Percentiles rank a stretch among this genome's conserved stretches.
These are phyloP conservation scores for Tubulanus polymorphus DNA, from an alignment of 2,888 invertebrate genomes.

Conservation along the genomic window DNA sequence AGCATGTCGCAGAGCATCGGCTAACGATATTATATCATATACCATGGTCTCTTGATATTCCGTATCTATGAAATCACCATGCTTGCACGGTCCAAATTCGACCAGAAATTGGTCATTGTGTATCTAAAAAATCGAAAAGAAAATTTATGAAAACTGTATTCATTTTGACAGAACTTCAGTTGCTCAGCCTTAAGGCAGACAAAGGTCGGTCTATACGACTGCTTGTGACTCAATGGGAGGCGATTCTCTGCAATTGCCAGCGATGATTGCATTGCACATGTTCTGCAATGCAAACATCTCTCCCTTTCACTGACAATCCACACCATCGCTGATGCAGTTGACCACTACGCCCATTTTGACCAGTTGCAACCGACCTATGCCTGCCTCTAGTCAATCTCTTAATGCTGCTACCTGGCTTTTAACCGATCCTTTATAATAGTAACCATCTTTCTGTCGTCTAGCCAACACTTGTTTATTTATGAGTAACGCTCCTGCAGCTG, in stretches of 20 bases:
- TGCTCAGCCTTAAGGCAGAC: too few relatives aligned
- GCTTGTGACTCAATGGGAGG: too few relatives aligned
- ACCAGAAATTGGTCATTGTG: conserved; percentile 44
- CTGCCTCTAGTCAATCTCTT: too few relatives aligned
- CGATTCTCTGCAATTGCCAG: too few relatives aligned
- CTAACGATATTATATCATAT: conserved; percentile 46
- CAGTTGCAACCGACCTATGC: background rate
- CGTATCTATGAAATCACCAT: conserved; percentile 45
- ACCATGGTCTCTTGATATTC: conserved; percentile 50
- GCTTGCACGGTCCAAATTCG: conserved; percentile 47
- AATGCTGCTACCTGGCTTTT: conserved; percentile 44
- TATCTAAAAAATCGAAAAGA: background rate
- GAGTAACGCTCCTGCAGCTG: conserved; percentile 46
- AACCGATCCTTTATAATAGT: conserved; percentile 47
- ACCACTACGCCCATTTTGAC: too few relatives aligned
- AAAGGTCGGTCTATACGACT: too few relatives aligned
- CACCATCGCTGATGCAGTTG: too few relatives aligned
- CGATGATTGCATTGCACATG: too few relatives aligned
- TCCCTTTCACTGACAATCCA: too few relatives aligned
- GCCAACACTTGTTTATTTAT: conserved; percentile 46
- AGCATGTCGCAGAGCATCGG: conserved; percentile 46
- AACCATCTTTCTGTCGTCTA: conserved; percentile 45
- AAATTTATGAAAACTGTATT: too few relatives aligned
- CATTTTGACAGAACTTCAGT: too few relatives aligned
- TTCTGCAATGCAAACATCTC: too few relatives aligned